phyloP scores from a whole-genome alignment of 2,888 invertebrate species.

The Bimastos eiseni region DNA sequence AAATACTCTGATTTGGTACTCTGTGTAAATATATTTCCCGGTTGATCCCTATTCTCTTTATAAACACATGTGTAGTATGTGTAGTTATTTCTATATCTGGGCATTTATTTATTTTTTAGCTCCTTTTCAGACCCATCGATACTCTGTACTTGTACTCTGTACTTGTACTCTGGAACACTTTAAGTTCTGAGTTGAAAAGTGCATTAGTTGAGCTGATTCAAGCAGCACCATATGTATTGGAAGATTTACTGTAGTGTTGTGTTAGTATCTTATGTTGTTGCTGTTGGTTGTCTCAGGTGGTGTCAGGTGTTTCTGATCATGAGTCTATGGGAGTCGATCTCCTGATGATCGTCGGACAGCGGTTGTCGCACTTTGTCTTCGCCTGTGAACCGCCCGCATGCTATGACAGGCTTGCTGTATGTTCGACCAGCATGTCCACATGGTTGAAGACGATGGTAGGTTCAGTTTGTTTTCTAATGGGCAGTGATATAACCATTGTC shows the following conservation, averaged over 20 bases:
- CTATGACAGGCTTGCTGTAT: constrained; percentile 74
- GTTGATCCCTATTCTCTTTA: not conserved
- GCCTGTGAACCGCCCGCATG: constrained; percentile 61
- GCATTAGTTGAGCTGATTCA: not conserved
- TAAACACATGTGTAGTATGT: not conserved
- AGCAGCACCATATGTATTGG: not conserved
- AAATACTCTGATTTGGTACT: too few species aligned
- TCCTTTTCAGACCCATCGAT: not conserved
- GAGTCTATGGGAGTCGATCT: constrained; percentile 74
- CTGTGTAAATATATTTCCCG: too few species aligned
- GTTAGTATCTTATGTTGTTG: not conserved
- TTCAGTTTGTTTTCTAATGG: too few species aligned
- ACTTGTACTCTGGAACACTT: not conserved
- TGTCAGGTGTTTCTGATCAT: constrained; percentile 71
- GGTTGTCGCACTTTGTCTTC: constrained; percentile 70
- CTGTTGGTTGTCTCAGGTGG: constrained; percentile 7
- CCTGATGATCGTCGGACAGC: constrained; percentile 78
- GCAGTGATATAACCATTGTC: not conserved
- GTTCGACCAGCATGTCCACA: constrained; percentile 76
- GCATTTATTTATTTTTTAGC: too few species aligned
- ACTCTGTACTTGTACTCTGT: not conserved
- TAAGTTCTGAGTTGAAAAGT: not conserved
- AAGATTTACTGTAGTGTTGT: not conserved
- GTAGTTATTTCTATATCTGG: too few species aligned
- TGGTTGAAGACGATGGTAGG: constrained; percentile 72